These are phyloP conservation scores for Alethe diademata DNA, from an alignment of 2,113 vertebrate species.

Conservation along the genomic window DNA sequence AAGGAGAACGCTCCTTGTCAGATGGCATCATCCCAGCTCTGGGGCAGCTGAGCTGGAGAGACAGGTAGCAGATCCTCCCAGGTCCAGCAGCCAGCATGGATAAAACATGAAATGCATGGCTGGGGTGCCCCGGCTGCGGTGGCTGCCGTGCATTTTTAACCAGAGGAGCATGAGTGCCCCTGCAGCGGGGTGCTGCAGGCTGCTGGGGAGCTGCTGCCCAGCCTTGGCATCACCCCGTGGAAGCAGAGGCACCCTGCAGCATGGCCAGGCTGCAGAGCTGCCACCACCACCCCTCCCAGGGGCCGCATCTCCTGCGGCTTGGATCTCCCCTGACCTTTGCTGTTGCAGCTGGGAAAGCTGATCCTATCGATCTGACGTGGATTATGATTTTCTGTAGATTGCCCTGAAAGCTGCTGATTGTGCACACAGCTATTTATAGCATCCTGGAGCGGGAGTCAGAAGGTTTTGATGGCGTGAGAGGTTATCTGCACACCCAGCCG, in stretches of 20 bases:
- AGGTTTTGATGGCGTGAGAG: not conserved
- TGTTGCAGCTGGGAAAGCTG: not conserved
- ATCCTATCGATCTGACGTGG: not conserved
- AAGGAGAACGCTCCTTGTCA: not conserved
- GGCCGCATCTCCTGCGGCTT: not conserved
- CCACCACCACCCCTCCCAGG: not conserved
- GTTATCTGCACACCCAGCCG: not conserved
- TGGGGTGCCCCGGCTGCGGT: not conserved
- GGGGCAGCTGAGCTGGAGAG: not conserved
- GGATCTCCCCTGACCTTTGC: not conserved
- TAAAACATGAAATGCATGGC: not conserved
- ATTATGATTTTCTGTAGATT: conserved; percentile 27
- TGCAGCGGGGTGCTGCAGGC: rapidly evolving
- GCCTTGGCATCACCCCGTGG: rapidly evolving
- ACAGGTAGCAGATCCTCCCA: not conserved
- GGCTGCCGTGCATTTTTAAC: not conserved
- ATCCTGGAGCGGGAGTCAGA: not conserved
- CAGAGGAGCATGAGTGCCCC: rapidly evolving
- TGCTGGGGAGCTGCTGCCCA: not conserved
- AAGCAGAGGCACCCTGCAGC: not conserved
- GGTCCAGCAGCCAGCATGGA: not conserved
- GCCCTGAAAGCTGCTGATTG: conserved; percentile 18
- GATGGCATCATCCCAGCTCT: not conserved
- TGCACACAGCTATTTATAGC: not conserved
- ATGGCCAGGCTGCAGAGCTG: not conserved